Percentiles rank a stretch among this genome's conserved stretches.
These are phyloP conservation scores for Elysia chlorotica DNA, from an alignment of 1,140 invertebrate genomes.

Conservation along the genomic window DNA sequence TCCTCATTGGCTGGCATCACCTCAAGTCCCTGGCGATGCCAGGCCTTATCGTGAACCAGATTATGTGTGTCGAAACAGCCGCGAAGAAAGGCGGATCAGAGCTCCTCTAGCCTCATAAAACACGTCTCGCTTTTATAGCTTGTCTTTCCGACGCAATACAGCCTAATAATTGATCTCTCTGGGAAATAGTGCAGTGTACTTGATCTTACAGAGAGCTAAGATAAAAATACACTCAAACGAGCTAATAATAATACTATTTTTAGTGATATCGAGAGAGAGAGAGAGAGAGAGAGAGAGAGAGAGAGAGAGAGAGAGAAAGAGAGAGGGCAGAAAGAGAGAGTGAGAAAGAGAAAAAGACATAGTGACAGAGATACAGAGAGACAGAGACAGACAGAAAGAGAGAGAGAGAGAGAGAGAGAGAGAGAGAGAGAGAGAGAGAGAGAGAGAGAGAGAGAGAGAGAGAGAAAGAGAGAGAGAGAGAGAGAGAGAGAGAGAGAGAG, in stretches of 20 bases:
- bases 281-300: neutral
- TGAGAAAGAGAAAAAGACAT: neutral
- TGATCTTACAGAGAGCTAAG: too few species aligned
- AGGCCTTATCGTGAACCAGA: too few species aligned
- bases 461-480: constrained; percentile 11
- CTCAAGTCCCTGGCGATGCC: too few species aligned
- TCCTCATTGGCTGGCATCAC: too few species aligned
- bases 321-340: neutral
- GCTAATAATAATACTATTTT: neutral
- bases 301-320: neutral
- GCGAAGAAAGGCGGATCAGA: too few species aligned
- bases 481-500: constrained; percentile 1
- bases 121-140: too few species aligned
- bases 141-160: too few species aligned
- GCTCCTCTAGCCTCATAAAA: too few species aligned
- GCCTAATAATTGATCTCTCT: too few species aligned
- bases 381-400: neutral
- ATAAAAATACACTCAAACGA: neutral
- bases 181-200: too few species aligned
- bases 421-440: constrained; percentile 17
- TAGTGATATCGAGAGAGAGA: neutral
- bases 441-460: constrained; percentile 12
- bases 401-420: neutral
- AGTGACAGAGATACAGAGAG: neutral
- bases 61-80: too few species aligned